phyloP scores from a whole-genome alignment of 2,888 invertebrate genomes.

The Tipula confusa region DNA sequence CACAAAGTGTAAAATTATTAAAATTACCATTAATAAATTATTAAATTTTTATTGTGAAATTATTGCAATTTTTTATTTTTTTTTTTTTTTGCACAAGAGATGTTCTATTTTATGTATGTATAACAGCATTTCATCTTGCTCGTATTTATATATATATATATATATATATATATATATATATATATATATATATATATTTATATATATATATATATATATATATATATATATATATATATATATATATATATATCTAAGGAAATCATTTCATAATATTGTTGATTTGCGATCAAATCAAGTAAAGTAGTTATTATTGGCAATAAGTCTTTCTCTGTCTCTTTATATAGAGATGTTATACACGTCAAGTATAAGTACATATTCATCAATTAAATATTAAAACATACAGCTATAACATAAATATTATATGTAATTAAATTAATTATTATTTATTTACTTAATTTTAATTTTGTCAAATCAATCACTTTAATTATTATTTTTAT shows the following conservation, averaged over 20 bases:
- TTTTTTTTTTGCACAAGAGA: neutral
- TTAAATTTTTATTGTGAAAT: slow-evolving; percentile 4
- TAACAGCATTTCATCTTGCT: neutral
- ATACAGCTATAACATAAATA: neutral
- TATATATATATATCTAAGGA: neutral
- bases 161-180: neutral
- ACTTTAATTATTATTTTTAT: neutral
- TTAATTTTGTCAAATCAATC: slow-evolving; percentile 16
- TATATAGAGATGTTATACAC: neutral
- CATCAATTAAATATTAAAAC: neutral
- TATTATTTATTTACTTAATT: slow-evolving; percentile 16
- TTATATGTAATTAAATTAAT: neutral
- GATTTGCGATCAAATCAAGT: neutral
- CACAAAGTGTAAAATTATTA: slow-evolving; percentile 1
- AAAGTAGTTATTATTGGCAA: neutral
- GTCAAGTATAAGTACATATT: neutral
- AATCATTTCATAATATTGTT: neutral
- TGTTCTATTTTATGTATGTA: neutral
- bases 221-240: neutral
- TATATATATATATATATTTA: neutral
- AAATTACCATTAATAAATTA: neutral
- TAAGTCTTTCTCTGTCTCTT: slow-evolving; percentile 4
- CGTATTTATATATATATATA: neutral
- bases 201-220: neutral
- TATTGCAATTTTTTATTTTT: neutral